Percentiles rank a stretch among this genome's conserved stretches.
Conservation (phyloP, 2,113 vertebrate genomes). For the Alligator mississippiensis region DNA sequence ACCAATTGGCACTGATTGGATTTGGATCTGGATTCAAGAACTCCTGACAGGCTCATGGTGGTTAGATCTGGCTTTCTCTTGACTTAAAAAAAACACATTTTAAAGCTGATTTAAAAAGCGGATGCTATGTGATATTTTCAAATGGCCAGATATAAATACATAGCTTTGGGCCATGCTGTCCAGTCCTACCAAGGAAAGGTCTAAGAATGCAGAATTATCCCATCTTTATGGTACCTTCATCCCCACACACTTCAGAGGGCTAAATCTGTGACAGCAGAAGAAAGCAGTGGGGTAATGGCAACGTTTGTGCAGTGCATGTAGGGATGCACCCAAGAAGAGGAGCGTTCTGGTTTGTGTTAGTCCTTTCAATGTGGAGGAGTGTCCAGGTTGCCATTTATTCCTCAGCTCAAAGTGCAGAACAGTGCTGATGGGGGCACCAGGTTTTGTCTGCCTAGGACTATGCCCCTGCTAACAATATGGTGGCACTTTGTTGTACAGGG, state of each 20-base stretch:
- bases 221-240: not conserved
- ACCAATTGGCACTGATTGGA: fast-evolving
- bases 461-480: not conserved
- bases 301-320: not conserved
- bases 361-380: not conserved
- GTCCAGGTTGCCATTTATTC: not conserved
- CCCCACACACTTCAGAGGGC: fast-evolving
- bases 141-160: not conserved
- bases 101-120: fast-evolving
- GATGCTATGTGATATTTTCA: not conserved
- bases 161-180: not conserved
- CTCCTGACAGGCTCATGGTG: no score
- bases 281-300: not conserved
- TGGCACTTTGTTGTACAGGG: not conserved
- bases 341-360: fast-evolving
- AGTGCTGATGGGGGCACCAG: not conserved
- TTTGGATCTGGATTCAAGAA: not conserved
- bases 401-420: not conserved
- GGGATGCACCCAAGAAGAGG: not conserved
- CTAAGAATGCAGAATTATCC: not conserved
- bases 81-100: not conserved
- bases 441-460: not conserved
- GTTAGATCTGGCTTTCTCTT: not conserved
- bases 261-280: not conserved
- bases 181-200: no score